Base-by-base conservation (phyloP, 2,797 vertebrate genomes). In the Aeoliscus strigatus region DNA sequence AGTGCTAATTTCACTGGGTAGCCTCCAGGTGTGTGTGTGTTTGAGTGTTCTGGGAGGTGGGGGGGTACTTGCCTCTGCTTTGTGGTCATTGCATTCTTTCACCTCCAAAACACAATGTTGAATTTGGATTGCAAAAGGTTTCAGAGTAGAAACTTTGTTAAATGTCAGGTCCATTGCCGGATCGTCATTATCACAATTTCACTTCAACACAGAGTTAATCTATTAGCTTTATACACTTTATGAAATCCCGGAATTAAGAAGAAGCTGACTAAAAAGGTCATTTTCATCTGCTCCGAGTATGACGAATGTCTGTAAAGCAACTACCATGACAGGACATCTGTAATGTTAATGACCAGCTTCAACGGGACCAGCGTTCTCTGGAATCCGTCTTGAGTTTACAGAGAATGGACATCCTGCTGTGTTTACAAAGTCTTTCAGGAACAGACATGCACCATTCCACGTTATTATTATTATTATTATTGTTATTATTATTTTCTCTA, bases 321-420 rank as follows among this genome's bases (percentile, higher is more conserved):
- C 27, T 34, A 35, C 38, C 29, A 11, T 60, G 58, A 62, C 59
- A 71, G 58, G 47, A 35, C 60, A 74, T 76, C 39, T 66, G 51
- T 78, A 72, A 66, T 40, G 55, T 52, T 73, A 68, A 77, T 73
- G 60, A 42, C n/a, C 62, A 44, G 25, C 40, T 65, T 70, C 66
- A 73, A 61, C 74, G 62, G 44, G 40, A 67, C 59, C 60, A 64
- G 14, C 39, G 33, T 23, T 56, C 42, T 29, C n/a, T 31, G 15
- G 35, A 67, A 63, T 40, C 32, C n/a, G n/a, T 25, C 36, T n/a
- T 5, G 4, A 24, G 21, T 55, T 60, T 38, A 46, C 28, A 53
- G 16, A 28, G 26, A 30, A n/a, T 2, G 21, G 34, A 27, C 17
- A 14, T 16, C 35, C 17, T 46, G 25, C 9, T 42, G 14, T 21